Conservation (phyloP, 2,113 vertebrate species). For the Heterochromis multidens region DNA sequence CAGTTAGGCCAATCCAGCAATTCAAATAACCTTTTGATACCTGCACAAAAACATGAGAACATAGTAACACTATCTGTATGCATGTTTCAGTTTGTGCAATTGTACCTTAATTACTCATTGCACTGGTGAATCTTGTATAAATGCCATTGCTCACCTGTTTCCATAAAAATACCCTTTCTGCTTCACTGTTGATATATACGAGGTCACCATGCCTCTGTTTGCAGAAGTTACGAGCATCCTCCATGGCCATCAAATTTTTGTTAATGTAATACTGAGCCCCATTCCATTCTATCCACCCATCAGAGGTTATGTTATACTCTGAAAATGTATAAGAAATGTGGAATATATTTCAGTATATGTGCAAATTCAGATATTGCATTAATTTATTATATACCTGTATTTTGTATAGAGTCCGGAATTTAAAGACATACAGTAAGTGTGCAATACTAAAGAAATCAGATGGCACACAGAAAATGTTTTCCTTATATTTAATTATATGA, state of each 20-base stretch:
- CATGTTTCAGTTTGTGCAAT: neutral
- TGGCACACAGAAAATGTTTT: no score
- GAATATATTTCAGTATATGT: no score
- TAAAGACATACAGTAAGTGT: no score
- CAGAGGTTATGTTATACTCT: constrained; percentile 80
- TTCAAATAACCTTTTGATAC: neutral
- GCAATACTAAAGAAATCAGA: no score
- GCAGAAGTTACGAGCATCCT: constrained; percentile 82
- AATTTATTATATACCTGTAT: no score
- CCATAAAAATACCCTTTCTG: constrained; percentile 85
- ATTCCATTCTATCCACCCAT: constrained; percentile 84
- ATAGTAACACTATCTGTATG: neutral
- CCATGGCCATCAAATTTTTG: constrained; percentile 69
- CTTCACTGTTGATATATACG: constrained; percentile 77
- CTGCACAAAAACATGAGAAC: constrained; percentile 23
- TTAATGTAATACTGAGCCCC: constrained; percentile 85
- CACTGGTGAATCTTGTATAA: neutral
- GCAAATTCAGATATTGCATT: neutral
- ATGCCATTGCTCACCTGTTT: constrained; percentile 65
- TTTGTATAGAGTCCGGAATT: no score
- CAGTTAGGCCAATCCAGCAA: constrained; percentile 84
- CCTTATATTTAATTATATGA: no score
- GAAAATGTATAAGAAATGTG: constrained; percentile 8
- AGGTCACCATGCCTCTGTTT: constrained; percentile 83
- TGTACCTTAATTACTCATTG: neutral